Conservation (phyloP, 2,888 invertebrate species). For the Epinotia nisella region DNA sequence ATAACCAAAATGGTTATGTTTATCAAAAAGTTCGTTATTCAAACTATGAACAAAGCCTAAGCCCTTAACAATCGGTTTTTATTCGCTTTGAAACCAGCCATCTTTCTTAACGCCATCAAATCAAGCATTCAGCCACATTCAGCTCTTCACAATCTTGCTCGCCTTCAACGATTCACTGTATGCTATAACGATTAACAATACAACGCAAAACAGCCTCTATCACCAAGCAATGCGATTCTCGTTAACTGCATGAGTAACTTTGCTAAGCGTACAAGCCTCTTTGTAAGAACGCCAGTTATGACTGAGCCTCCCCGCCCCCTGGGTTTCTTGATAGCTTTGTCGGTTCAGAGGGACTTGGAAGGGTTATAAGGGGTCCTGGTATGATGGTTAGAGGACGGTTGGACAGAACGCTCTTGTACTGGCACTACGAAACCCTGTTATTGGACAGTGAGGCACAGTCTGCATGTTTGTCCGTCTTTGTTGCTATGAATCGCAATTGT, state of each 20-base stretch:
- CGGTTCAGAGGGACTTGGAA: slow-evolving; percentile 52
- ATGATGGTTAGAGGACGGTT: slow-evolving; percentile 69
- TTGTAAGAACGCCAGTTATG: slow-evolving; percentile 71
- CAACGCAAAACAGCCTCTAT: slow-evolving; percentile 66
- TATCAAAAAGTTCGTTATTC: slow-evolving; percentile 15
- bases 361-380: slow-evolving; percentile 55
- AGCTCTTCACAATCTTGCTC: slow-evolving; percentile 75
- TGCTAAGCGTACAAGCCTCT: slow-evolving; percentile 78
- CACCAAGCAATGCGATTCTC: slow-evolving; percentile 56
- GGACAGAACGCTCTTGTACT: slow-evolving; percentile 78
- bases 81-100: slow-evolving; percentile 39
- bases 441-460: slow-evolving; percentile 75
- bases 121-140: slow-evolving; percentile 74
- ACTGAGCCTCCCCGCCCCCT: slow-evolving; percentile 64
- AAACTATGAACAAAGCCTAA: slow-evolving; percentile 28
- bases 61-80: slow-evolving; percentile 33
- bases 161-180: slow-evolving; percentile 74
- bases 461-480: slow-evolving; percentile 76
- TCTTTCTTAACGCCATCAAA: slow-evolving; percentile 62
- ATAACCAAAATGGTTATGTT: slow-evolving; percentile 16
- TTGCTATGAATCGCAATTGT: slow-evolving; percentile 78
- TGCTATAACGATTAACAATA: slow-evolving; percentile 51
- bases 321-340: slow-evolving; percentile 51
- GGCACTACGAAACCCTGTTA: slow-evolving; percentile 80
- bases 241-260: slow-evolving; percentile 60